phyloP scores from a whole-genome alignment of 1,140 invertebrate genomes.

The Tribolium madens region DNA sequence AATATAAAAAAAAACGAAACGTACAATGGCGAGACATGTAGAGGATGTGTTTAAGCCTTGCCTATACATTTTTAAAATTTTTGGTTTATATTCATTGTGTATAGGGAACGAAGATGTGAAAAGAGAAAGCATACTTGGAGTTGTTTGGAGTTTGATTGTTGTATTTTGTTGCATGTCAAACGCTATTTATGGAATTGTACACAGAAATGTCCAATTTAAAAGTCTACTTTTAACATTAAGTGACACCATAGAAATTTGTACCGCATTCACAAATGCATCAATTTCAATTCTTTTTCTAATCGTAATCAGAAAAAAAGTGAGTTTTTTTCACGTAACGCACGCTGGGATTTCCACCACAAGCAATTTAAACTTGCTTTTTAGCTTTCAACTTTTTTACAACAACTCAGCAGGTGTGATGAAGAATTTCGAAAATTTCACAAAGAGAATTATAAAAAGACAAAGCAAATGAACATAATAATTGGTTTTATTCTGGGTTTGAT shows the following conservation, averaged over 20 bases:
- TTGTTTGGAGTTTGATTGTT: not conserved
- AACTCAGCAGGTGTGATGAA: not conserved
- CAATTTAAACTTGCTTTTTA: not conserved
- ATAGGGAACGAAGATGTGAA: not conserved
- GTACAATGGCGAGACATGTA: not conserved
- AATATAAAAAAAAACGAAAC: too few species aligned
- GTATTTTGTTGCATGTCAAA: conserved; percentile 5
- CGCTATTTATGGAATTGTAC: conserved; percentile 1
- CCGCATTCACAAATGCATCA: not conserved
- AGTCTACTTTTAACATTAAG: not conserved
- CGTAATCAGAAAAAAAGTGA: not conserved
- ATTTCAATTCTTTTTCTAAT: not conserved
- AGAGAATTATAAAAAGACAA: not conserved
- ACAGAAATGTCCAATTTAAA: not conserved
- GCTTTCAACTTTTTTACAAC: not conserved
- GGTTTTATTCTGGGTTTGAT: not conserved
- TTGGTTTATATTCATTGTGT: not conserved
- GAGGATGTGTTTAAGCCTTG: not conserved
- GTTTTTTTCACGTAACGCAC: not conserved
- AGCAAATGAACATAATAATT: not conserved
- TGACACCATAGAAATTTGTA: not conserved
- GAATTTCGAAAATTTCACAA: not conserved
- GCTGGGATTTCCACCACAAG: too few species aligned
- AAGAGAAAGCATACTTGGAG: not conserved
- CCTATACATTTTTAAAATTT: conserved; percentile 13